phyloP scores from a whole-genome alignment of 2,113 vertebrate genomes.

The Sylvia atricapilla region DNA sequence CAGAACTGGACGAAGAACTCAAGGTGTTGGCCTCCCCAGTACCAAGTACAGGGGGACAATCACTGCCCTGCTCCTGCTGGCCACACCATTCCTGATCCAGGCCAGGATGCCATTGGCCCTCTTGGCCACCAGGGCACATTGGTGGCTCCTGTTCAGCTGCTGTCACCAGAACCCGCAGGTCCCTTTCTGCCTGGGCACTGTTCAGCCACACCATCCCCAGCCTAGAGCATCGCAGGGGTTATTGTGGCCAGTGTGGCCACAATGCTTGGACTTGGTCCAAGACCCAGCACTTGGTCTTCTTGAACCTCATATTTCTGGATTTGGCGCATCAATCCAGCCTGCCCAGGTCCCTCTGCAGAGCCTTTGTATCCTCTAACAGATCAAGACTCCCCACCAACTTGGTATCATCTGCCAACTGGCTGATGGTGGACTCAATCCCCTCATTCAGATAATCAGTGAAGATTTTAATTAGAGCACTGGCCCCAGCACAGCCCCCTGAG shows the following conservation, averaged over 20 bases:
- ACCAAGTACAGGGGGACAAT: rapidly evolving
- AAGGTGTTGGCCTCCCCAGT: not conserved
- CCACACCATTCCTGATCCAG: rapidly evolving
- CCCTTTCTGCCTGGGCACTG: not conserved
- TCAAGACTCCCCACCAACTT: rapidly evolving
- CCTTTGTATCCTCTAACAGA: not conserved
- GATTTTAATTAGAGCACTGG: not conserved
- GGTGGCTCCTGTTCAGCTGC: rapidly evolving
- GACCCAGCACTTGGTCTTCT: not conserved
- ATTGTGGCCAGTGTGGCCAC: not conserved
- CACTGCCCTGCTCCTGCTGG: not conserved
- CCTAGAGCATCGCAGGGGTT: rapidly evolving
- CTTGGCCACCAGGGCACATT: not conserved
- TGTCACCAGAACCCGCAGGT: not conserved
- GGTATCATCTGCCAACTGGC: too few species aligned
- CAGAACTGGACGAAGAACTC: not conserved
- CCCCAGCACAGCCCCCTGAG: not conserved
- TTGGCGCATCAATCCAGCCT: not conserved
- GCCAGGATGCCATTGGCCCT: not conserved
- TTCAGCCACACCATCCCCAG: not conserved
- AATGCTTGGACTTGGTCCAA: not conserved
- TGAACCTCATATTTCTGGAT: not conserved
- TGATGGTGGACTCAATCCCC: too few species aligned
- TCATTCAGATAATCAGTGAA: not conserved
- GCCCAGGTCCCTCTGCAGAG: not conserved